These are phyloP conservation scores for Apus apus DNA, from an alignment of 2,113 vertebrate genomes.

Conservation along the genomic window DNA sequence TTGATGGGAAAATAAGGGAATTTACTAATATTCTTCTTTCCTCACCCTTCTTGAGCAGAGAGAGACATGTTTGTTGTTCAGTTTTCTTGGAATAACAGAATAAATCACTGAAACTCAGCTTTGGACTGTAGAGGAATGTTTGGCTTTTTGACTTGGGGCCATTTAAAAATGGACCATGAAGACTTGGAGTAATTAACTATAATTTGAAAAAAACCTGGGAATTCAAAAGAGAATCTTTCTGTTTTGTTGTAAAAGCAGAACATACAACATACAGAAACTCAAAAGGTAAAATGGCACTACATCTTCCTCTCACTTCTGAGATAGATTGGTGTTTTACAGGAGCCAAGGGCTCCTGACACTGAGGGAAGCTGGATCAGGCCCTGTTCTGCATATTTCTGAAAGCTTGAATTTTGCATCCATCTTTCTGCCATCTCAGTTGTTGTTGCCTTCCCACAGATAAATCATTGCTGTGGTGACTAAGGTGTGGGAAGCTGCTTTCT, in stretches of 20 bases:
- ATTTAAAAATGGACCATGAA: background rate
- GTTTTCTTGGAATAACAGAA: background rate
- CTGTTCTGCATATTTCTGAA: background rate
- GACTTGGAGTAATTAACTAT: background rate
- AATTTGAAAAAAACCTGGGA: background rate
- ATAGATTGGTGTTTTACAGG: rapidly evolving
- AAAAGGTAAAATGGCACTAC: background rate
- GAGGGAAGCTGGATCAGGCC: background rate
- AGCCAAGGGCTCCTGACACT: background rate
- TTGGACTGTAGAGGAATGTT: background rate
- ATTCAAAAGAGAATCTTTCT: background rate
- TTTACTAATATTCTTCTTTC: background rate
- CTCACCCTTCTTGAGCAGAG: background rate
- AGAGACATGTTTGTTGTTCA: background rate
- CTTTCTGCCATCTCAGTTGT: rapidly evolving
- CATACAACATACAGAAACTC: background rate
- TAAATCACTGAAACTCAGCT: background rate
- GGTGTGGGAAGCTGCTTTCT: background rate
- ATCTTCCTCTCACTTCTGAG: background rate
- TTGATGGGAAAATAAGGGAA: background rate
- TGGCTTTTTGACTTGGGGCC: background rate
- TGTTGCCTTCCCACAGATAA: background rate
- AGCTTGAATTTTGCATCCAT: background rate
- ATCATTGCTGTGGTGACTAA: background rate
- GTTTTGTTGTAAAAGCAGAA: background rate